phyloP scores from a whole-genome alignment of 2,113 vertebrate species.

The Daubentonia madagascariensis region DNA sequence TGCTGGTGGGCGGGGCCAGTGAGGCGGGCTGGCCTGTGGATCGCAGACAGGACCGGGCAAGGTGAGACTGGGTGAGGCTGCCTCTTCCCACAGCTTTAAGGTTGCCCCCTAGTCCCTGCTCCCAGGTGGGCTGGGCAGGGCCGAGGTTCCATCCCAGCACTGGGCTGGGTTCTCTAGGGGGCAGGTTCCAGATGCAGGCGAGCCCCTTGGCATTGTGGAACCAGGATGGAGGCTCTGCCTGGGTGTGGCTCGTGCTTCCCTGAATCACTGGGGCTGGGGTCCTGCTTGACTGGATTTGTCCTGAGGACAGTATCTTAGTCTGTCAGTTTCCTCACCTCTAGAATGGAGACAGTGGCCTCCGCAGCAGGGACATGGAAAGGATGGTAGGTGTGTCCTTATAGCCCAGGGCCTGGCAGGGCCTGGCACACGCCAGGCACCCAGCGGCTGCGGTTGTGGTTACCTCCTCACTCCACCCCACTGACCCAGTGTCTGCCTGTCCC shows the following conservation, averaged over 20 bases:
- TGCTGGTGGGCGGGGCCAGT: background rate
- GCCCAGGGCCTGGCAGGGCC: background rate
- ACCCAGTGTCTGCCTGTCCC: too few relatives aligned
- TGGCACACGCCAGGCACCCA: background rate
- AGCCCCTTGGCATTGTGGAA: background rate
- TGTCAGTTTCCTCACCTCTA: background rate
- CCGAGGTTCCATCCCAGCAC: background rate
- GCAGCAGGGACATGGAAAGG: background rate
- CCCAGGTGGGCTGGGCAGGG: background rate
- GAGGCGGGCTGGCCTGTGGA: background rate
- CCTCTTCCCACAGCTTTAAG: background rate
- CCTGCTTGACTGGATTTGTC: background rate
- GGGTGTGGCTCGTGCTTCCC: too few relatives aligned
- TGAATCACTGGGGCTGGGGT: too few relatives aligned
- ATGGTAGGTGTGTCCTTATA: background rate
- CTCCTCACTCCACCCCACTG: background rate
- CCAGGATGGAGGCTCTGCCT: background rate
- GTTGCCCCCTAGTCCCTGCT: background rate
- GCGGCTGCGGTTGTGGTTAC: background rate
- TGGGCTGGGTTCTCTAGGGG: too few relatives aligned
- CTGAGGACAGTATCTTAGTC: background rate
- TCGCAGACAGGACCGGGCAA: background rate
- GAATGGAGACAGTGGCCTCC: too few relatives aligned
- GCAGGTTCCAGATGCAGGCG: fast-evolving
- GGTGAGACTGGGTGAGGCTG: background rate